Conservation (phyloP, 2,888 invertebrate genomes). For the Tiliacea aurago region DNA sequence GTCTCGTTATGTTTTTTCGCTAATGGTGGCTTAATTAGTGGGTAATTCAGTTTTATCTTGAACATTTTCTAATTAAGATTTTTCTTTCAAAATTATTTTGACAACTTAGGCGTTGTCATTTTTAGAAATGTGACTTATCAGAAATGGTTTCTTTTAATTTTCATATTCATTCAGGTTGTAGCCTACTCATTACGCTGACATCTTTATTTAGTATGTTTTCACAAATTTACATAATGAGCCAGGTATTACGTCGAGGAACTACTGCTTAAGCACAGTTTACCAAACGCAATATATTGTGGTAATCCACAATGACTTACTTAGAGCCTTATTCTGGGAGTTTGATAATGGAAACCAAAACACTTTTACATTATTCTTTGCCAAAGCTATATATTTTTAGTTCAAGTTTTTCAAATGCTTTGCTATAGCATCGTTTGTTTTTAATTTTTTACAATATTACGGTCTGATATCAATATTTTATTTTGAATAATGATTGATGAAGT, state of each 20-base stretch:
- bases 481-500: not conserved
- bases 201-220: not conserved
- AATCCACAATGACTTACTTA: slow-evolving; percentile 71
- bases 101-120: too few species aligned
- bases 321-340: slow-evolving; percentile 66
- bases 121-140: not conserved
- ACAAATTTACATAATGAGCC: slow-evolving; percentile 54
- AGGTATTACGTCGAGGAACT: slow-evolving; percentile 50
- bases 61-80: accelerated
- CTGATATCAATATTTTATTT: not conserved
- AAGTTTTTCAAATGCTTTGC: not conserved
- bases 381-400: not conserved
- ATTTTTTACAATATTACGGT: not conserved
- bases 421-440: not conserved
- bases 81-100: not conserved
- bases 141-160: not conserved
- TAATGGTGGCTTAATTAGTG: slow-evolving; percentile 45
- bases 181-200: not conserved
- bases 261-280: slow-evolving; percentile 65
- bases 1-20: slow-evolving; percentile 54
- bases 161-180: not conserved
- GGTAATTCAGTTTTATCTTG: not conserved
- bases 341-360: not conserved
- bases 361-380: not conserved
- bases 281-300: slow-evolving; percentile 72